Base-by-base conservation (phyloP, 2,113 vertebrate genomes). In the Ochotona princeps region DNA sequence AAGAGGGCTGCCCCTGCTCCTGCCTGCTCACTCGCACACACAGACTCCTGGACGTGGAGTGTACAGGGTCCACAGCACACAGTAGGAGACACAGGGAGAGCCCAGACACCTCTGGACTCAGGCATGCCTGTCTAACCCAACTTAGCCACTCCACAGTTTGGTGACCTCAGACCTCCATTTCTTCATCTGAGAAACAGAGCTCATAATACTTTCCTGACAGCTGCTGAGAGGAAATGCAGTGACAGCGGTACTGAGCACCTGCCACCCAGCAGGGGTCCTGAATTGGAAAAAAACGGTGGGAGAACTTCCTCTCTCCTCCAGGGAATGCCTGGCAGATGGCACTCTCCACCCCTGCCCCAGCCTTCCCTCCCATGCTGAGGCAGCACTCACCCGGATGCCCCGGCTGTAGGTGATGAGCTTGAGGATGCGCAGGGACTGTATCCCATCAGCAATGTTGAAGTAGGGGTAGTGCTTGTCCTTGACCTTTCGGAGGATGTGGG, bases 371-470 rank as follows among this genome's bases (percentile, higher is more conserved):
- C 67, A 63, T 2, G 11, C 79, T 57, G 32, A 0, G 2, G 51
- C 6, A 1, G 9, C 8, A 79, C 96, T 96, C 75, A 97, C 97
- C 78, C 93, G 95, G 67, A 96, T 96, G 74, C 95, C 65, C 1
- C 63, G 63, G 75, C 97, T 97, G 3, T 93, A 81, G 26, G 80
- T 8, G 78, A 97, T 83, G 1, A 97, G 76, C 83, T 96, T 94
- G 83, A 97, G 96, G 0, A 93, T 8, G 0, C 66, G 47, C 79
- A 97, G 66, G 14, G 91, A 79, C 74, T 97, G 97, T 3, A 97
- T 35, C 23, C 78, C 94, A 0, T 96, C 49, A 11, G 87, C 5
- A 0, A 69, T 74, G 30, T 89, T 57, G 47, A 95, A 25, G 38
- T 60, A n/a, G 2, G 13, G 26, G 8, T 87, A 85, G 12, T 23